Base-by-base conservation (phyloP, 2,113 vertebrate genomes). In the Pelusios castaneus region DNA sequence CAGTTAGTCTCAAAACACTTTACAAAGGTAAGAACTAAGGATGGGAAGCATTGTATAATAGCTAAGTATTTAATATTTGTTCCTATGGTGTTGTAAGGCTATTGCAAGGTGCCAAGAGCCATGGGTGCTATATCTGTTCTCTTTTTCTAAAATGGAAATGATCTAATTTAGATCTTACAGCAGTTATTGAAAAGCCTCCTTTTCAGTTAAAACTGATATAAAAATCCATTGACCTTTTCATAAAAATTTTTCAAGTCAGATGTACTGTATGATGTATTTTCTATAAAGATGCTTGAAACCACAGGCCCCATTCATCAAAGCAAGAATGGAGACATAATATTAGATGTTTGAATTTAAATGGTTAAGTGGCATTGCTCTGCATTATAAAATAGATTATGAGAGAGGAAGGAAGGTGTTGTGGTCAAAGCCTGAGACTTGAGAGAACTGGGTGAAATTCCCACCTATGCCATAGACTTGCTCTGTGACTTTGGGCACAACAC, bases 391-490 rank as follows among this genome's bases (percentile, higher is more conserved):
- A 14, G 29, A 21, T 16, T 70, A 31, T 12, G 24, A 88, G 14
- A 27, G 3, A 10, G 49, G 16, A 49, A 80, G 76, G 29, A 80
- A 38, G 31, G 58, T 60, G 5, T 80, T 80, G 45, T 85, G 24
- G 41, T 52, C 38, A 51, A 51, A 10, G 10, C n/a, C 63, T 67
- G 34, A 67, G 63, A 34, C 17, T n/a, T 17, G 2, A 67, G 34
- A 67, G 0, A 1, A 78, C 77, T 16, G 63, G n/a, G 51, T 49
- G 4, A 22, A 89, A 12, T 0, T 1, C 8, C 2, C 5, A 76
- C 14, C 17, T 77, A 6, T 80, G 3, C 27, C 49, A 6, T 9
- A 25, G 5, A n/a, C 34, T 78, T 51, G 6, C 43, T 89, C 41
- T 86, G 14, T 11, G 45, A 14, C 13, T 29, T 73, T 17, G 11